Conservation (phyloP, 2,888 invertebrate species). For the Eurois occulta region DNA sequence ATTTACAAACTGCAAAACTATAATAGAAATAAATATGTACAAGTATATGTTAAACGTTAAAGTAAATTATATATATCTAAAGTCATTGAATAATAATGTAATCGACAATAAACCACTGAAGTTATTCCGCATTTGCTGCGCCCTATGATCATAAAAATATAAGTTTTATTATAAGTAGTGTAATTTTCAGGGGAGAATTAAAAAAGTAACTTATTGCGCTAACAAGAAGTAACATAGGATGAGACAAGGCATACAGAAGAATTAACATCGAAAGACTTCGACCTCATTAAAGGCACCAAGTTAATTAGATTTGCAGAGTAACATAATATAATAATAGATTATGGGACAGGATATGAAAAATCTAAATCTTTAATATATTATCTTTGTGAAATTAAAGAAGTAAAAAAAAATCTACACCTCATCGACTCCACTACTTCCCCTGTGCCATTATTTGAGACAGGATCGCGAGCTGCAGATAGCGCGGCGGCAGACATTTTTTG, state of each 20-base stretch:
- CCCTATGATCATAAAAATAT: neutral
- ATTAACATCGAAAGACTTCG: neutral
- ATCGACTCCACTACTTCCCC: constrained; percentile 70
- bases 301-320: neutral
- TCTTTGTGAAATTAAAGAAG: neutral
- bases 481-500: constrained; percentile 86
- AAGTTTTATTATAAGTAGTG: neutral
- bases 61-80: neutral
- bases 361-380: neutral
- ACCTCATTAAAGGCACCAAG: neutral
- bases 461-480: constrained; percentile 88
- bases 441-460: constrained; percentile 83
- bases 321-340: too few relatives aligned
- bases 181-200: neutral
- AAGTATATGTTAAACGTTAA: too few relatives aligned
- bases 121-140: neutral
- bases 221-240: neutral
- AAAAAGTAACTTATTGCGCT: neutral
- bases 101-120: neutral
- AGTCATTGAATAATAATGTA: neutral
- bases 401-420: neutral
- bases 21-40: too few relatives aligned
- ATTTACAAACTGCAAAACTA: too few relatives aligned
- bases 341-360: neutral
- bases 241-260: neutral